Percentiles rank a stretch among this genome's conserved stretches.
phyloP scores from a whole-genome alignment of 2,113 vertebrate species.

The Calonectris borealis region DNA sequence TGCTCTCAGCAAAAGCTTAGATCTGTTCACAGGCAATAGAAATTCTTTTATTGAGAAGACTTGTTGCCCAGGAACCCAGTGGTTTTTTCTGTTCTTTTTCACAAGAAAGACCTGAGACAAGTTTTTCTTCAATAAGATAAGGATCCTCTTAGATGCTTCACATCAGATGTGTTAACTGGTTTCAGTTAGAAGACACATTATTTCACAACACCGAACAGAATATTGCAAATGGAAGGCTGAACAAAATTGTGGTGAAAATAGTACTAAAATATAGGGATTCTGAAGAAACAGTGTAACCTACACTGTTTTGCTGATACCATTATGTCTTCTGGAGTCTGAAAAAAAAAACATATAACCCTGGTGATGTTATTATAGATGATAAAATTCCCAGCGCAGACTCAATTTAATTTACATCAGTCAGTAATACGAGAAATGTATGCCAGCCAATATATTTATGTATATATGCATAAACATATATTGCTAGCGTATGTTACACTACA shows the following conservation, averaged over 20 bases:
- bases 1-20: not conserved
- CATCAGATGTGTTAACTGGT: not conserved
- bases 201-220: not conserved
- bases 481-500: not conserved
- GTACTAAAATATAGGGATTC: not conserved
- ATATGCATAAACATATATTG: not conserved
- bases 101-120: not conserved
- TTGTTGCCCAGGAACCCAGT: not conserved
- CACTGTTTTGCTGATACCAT: not conserved
- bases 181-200: not conserved
- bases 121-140: not conserved
- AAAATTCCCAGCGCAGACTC: not conserved
- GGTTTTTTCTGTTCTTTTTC: constrained; percentile 4
- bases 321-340: not conserved
- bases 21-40: not conserved
- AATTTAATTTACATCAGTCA: not conserved
- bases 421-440: not conserved
- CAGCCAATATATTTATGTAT: too few species aligned
- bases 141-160: not conserved
- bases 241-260: not conserved
- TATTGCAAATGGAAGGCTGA: not conserved
- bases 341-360: not conserved
- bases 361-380: not conserved
- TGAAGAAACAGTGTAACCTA: not conserved
- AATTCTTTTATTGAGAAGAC: not conserved